Conservation (phyloP, 35 echinoderm and acorn worm genomes). For the Anneissia japonica region DNA sequence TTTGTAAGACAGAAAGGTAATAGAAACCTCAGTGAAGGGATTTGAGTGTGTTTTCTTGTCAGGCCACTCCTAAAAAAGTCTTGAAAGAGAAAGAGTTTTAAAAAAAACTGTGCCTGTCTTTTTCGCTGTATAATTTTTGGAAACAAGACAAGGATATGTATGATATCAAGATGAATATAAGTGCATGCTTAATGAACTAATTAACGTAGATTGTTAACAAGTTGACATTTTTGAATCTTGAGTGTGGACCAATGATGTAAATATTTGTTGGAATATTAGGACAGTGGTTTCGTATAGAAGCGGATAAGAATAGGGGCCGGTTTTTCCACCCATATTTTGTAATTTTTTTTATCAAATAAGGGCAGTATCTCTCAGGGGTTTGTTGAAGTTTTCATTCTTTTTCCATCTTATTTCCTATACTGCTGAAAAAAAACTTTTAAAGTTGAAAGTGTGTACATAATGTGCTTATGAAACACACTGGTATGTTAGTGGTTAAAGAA, state of each 20-base stretch:
- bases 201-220: neutral
- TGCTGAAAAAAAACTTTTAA: too few species aligned
- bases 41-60: neutral
- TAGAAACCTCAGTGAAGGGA: neutral
- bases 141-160: neutral
- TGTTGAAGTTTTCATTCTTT: neutral
- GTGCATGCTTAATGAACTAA: neutral
- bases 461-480: neutral
- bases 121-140: neutral
- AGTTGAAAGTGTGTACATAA: neutral
- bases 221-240: neutral
- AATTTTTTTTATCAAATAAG: conserved; percentile 3
- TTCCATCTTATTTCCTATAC: neutral
- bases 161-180: neutral
- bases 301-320: neutral
- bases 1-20: neutral
- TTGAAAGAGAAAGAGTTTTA: neutral
- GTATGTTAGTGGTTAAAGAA: neutral
- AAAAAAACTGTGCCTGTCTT: neutral
- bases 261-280: neutral
- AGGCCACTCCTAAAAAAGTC: too few species aligned
- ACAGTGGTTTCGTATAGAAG: neutral
- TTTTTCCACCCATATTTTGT: neutral
- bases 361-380: neutral
- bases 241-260: neutral